Base-by-base conservation (phyloP, 53 echinoderm and acorn worm genomes). In the Paelopatides confundens region DNA sequence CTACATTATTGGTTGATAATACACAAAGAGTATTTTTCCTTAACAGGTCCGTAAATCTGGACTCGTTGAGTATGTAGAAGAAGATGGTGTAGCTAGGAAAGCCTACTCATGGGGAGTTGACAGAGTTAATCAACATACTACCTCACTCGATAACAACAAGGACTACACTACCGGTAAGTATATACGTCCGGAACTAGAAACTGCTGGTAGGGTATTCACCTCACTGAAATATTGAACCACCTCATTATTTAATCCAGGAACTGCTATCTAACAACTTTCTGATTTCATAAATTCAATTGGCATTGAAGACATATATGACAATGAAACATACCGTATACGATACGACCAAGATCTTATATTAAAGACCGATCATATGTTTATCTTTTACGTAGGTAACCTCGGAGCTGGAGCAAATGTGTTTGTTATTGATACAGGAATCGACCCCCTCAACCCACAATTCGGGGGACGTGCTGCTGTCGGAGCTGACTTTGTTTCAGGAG, bases 341-440 rank as follows among this genome's bases (percentile, higher is more conserved):
- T n/a, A n/a, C n/a, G n/a, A n/a, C n/a, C n/a, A n/a, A n/a, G n/a
- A n/a, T n/a, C n/a, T n/a, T n/a, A n/a, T n/a, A n/a, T n/a, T n/a
- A n/a, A n/a, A n/a, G n/a, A n/a, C n/a, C n/a, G n/a, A n/a, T n/a
- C n/a, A n/a, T n/a, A n/a, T n/a, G n/a, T n/a, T n/a, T n/a, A n/a
- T n/a, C n/a, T n/a, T n/a, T n/a, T n/a, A n/a, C n/a, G n/a, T n/a
- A 63, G 64, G 64, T 63, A 8, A 11, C n/a, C 10, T 35, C 7
- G 74, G 74, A 35, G 15, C 71, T 18, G 83, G 84, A 3, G 83
- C 82, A 7, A 86, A 90, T 68, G 90, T 87, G 27, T 93, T 90
- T 81, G 87, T 93, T 24, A 85, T 93, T 43, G 93, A 93, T 71
- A 90, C 93, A 62, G 93, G 93, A 28, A 79, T 90, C n/a, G 81